These are phyloP conservation scores for Athene noctua DNA, from an alignment of 2,113 vertebrate genomes.

Conservation along the genomic window DNA sequence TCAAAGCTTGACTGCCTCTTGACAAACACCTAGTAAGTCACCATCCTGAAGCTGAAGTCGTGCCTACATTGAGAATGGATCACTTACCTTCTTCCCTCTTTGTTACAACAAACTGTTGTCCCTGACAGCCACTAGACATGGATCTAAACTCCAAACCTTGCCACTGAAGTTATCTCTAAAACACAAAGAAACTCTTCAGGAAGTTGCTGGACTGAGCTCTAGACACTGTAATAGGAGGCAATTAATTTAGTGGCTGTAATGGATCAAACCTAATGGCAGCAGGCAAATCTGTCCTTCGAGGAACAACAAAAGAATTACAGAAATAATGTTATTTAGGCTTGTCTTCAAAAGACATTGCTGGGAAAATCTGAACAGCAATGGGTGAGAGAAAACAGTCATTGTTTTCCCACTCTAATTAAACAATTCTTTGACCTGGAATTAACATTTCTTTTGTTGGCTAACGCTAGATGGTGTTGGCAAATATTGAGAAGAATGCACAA, in stretches of 20 bases:
- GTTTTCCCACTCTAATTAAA: not conserved
- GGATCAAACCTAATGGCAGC: not conserved
- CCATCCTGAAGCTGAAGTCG: not conserved
- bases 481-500: conserved; percentile 14
- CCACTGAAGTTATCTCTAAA: not conserved
- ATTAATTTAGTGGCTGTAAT: not conserved
- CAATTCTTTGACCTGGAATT: conserved; percentile 40
- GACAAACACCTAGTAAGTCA: not conserved
- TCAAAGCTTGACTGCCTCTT: not conserved
- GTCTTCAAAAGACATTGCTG: not conserved
- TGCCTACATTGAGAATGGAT: not conserved
- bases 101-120: not conserved
- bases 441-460: conserved; percentile 29
- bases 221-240: not conserved
- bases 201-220: not conserved
- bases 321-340: not conserved
- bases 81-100: not conserved
- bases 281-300: not conserved
- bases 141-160: not conserved
- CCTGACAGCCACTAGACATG: not conserved
- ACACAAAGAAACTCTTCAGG: not conserved
- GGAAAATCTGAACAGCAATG: not conserved
- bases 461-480: not conserved
- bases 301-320: not conserved
- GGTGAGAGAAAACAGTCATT: not conserved